Conservation (phyloP, 2,888 invertebrate species). For the Seladonia tumulorum region DNA sequence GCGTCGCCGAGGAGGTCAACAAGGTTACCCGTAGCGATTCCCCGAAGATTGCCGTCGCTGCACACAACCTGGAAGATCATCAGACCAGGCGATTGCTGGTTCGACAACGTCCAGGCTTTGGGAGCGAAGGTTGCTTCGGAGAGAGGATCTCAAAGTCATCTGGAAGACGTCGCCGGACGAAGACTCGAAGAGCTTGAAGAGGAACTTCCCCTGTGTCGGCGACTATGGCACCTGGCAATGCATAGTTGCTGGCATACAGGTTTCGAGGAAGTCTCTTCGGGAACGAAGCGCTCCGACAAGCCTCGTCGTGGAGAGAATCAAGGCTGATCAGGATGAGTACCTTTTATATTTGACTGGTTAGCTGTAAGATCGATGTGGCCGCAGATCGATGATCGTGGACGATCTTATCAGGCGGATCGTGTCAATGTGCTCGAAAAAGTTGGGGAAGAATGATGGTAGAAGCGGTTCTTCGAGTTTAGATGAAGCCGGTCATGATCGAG, state of each 20-base stretch:
- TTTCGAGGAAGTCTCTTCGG: slow-evolving; percentile 38
- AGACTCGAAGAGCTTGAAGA: background rate
- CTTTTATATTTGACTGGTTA: slow-evolving; percentile 57
- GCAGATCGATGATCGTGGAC: slow-evolving; percentile 9
- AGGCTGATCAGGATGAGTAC: slow-evolving; percentile 66
- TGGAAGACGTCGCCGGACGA: background rate
- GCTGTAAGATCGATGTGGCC: slow-evolving; percentile 41
- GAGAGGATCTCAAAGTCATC: background rate
- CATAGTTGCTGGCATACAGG: slow-evolving; percentile 1
- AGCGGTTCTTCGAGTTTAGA: background rate
- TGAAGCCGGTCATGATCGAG: background rate
- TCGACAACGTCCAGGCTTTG: background rate
- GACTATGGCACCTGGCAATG: slow-evolving; percentile 25
- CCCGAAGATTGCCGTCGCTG: slow-evolving; percentile 16
- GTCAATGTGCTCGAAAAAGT: slow-evolving; percentile 52
- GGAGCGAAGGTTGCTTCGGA: background rate
- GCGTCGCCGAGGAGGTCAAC: slow-evolving; percentile 1
- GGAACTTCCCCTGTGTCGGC: background rate
- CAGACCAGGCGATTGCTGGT: background rate
- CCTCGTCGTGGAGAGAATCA: slow-evolving; percentile 36
- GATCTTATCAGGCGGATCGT: background rate
- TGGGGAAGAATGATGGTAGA: background rate
- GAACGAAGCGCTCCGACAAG: slow-evolving; percentile 17
- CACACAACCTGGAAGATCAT: background rate
- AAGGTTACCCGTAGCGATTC: slow-evolving; percentile 11